Base-by-base conservation (phyloP, 2,888 invertebrate species). In the Ypsolopha sequella region DNA sequence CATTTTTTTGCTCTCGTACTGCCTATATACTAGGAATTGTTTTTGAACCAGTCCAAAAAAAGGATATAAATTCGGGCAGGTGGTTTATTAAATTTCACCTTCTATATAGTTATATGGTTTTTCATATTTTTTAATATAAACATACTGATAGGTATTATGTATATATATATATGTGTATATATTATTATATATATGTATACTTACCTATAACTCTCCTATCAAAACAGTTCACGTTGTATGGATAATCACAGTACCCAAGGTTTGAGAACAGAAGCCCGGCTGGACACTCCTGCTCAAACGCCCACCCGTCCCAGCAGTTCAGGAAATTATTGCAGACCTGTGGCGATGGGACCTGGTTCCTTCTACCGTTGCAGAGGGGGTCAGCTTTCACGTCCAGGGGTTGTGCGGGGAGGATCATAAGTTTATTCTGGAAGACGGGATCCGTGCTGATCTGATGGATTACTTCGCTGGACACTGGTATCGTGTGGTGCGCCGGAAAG, bases 301-400 rank as follows among this genome's bases (percentile, higher is more conserved):
- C 91, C 58, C 87, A 85, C 0, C 90, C 92, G 59, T 92, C 91
- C 92, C 92, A 92, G 65, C 92, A 93, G 68, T 92, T 92, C 10
- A 92, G 63, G 66, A 90, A 93, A 60, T 87, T 89, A 43, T 88
- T 87, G 62, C 92, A 93, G 6, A 84, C 70, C 35, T 70, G 80
- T 0, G 86, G 80, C 8, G 90, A 89, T 0, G 91, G 88, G 56
- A 91, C 90, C 65, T 92, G 92, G 2, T 91, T 89, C 47, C 90
- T 76, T 36, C 84, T 80, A 8, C 80, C 77, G 36, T 76, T 62
- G 54, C 89, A 89, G 0, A 76, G 59, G 0, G 76, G 63, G 56
- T 77, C 79, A 0, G 68, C 69, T 51, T 75, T 71, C 0, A 84
- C 68, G 0, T 70, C 51, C 3, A 39, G 9, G 39, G n/a, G 48